Conservation (phyloP, 35 echinoderm and acorn worm species). For the Stichopus chloronotus region DNA sequence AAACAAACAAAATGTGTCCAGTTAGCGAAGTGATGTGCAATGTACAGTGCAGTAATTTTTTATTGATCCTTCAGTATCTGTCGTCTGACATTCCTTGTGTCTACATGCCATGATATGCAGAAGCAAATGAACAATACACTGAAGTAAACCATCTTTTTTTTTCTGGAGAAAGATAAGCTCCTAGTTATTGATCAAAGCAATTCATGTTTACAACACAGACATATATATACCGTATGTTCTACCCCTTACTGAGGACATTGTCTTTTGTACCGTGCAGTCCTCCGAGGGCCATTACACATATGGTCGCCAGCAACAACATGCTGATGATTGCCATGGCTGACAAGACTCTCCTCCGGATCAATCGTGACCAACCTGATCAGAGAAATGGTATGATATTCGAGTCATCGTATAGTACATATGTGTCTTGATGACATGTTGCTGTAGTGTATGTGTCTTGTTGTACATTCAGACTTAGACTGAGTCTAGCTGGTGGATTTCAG, state of each 20-base stretch:
- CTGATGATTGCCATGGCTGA: constrained; percentile 97
- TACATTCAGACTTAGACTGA: not conserved
- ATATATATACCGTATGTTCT: not conserved
- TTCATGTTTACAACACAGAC: too few species aligned
- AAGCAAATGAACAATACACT: too few species aligned
- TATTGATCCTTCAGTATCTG: too few species aligned
- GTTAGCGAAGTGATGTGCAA: too few species aligned
- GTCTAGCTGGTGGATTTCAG: too few species aligned
- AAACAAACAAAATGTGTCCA: too few species aligned
- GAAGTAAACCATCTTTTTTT: too few species aligned
- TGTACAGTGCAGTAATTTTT: too few species aligned
- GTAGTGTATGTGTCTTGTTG: not conserved
- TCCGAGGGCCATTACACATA: constrained; percentile 85
- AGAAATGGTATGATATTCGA: constrained; percentile 70
- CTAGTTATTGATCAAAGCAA: too few species aligned
- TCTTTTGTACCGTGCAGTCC: constrained; percentile 59
- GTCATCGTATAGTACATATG: not conserved
- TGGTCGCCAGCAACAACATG: constrained; percentile 96
- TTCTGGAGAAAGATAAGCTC: too few species aligned
- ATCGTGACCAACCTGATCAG: constrained; percentile 94
- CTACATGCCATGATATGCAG: too few species aligned
- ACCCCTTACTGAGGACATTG: not conserved
- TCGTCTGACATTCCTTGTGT: too few species aligned
- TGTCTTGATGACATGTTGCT: not conserved
- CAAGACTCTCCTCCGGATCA: constrained; percentile 81